Evolutionary conservation across 2,113 vertebrate genomes (phyloP).

Genomic region (Epinephelus cyanopodus): DNA sequence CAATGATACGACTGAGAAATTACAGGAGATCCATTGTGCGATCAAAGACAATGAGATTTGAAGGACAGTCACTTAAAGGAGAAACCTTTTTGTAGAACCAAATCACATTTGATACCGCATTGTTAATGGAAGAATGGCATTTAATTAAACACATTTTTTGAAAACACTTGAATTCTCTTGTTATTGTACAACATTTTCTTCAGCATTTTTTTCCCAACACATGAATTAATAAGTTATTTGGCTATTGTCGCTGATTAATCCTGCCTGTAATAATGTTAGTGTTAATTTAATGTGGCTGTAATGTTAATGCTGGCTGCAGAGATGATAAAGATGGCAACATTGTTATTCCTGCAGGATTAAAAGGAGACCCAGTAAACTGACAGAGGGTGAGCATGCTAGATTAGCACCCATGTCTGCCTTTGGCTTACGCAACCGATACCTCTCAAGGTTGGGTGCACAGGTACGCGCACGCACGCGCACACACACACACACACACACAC

Average conservation of each 20-base stretch:
- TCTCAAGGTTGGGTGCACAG: constrained; percentile 89
- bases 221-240: not conserved
- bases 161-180: not conserved
- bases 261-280: no score
- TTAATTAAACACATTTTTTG: constrained; percentile 47
- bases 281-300: constrained; percentile 17
- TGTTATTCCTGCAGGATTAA: constrained; percentile 67
- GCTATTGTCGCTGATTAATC: no score
- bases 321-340: constrained; percentile 43
- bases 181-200: not conserved
- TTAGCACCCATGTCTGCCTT: constrained; percentile 86
- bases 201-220: not conserved
- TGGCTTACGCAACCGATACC: constrained; percentile 87
- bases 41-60: not conserved
- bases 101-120: constrained; percentile 17
- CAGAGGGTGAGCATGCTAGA: constrained; percentile 66
- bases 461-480: constrained; percentile 68
- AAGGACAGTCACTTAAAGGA: not conserved
- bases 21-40: not conserved
- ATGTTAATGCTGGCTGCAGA: constrained; percentile 22
- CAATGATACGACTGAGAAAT: not conserved
- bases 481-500: not conserved
- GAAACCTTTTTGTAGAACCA: constrained; percentile 27
- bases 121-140: constrained; percentile 17
- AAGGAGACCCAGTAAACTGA: constrained; percentile 31